These are phyloP conservation scores for Drosophila flavopinicola DNA, from an alignment of 2,888 invertebrate genomes.

Conservation along the genomic window DNA sequence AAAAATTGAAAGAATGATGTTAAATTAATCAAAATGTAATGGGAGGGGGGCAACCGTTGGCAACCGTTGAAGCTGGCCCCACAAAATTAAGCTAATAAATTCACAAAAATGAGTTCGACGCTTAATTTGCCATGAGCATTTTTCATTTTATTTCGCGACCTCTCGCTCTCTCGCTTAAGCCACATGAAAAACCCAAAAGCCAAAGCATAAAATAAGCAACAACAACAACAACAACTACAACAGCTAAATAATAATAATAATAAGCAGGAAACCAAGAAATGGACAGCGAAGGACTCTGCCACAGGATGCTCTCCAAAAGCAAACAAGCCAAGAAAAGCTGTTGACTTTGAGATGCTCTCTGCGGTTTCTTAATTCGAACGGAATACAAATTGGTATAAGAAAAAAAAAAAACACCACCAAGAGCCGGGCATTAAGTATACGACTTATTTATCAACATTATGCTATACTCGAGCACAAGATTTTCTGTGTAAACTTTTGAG, in stretches of 20 bases:
- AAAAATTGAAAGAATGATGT: constrained; percentile 30
- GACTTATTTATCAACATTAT: too few species aligned
- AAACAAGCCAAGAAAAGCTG: constrained; percentile 12
- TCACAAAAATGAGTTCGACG: constrained; percentile 76
- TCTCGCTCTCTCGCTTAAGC: too few species aligned
- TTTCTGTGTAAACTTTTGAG: too few species aligned
- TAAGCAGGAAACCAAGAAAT: constrained; percentile 32
- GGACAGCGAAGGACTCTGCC: constrained; percentile 29
- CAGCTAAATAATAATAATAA: constrained; percentile 33
- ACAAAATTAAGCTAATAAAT: constrained; percentile 75
- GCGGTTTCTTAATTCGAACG: background rate
- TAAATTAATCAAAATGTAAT: constrained; percentile 77
- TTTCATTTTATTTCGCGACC: constrained; percentile 70
- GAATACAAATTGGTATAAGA: background rate
- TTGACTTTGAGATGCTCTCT: constrained; percentile 33
- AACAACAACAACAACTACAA: constrained; percentile 25
- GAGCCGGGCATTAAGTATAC: too few species aligned
- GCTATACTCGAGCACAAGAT: too few species aligned
- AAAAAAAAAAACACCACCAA: too few species aligned
- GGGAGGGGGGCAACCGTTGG: constrained; percentile 35
- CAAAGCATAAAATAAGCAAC: constrained; percentile 15
- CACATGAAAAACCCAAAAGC: constrained; percentile 24
- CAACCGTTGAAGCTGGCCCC: constrained; percentile 25
- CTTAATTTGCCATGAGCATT: constrained; percentile 78
- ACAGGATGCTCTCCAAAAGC: constrained; percentile 17